These are phyloP conservation scores for Apotomis betuletana DNA, from an alignment of 2,888 invertebrate genomes.

Conservation along the genomic window DNA sequence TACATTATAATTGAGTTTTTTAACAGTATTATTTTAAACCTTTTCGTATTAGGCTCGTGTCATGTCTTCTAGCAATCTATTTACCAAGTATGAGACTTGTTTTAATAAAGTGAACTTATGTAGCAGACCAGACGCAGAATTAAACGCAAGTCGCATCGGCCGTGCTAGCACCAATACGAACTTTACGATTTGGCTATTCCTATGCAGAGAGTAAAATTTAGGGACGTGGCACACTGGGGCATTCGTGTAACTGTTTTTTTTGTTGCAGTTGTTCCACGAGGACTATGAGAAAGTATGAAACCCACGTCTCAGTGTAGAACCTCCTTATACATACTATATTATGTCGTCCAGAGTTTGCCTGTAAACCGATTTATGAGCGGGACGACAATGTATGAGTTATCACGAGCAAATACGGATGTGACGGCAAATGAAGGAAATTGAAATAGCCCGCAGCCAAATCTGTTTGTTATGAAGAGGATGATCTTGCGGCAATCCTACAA, in stretches of 20 bases:
- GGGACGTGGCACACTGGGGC: slow-evolving; percentile 12
- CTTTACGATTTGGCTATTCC: slow-evolving; percentile 42
- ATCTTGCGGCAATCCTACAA: too few species aligned
- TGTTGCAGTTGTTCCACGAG: slow-evolving; percentile 9
- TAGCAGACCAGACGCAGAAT: background rate
- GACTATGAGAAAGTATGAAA: too few species aligned
- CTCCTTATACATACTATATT: background rate
- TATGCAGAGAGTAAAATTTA: slow-evolving; percentile 36
- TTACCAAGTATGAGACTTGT: too few species aligned
- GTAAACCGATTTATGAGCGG: slow-evolving; percentile 36
- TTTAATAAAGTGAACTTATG: too few species aligned
- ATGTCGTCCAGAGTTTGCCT: slow-evolving; percentile 17
- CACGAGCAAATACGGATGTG: slow-evolving; percentile 3
- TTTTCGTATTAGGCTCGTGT: too few species aligned
- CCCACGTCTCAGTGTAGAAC: too few species aligned
- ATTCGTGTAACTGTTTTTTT: slow-evolving; percentile 15
- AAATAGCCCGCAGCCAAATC: background rate
- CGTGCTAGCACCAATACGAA: slow-evolving; percentile 20
- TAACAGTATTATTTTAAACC: too few species aligned
- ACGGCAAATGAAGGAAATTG: background rate
- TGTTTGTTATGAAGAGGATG: too few species aligned
- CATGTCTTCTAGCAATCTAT: too few species aligned
- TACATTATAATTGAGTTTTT: too few species aligned
- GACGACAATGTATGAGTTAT: slow-evolving; percentile 31
- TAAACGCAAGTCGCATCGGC: background rate